Base-by-base conservation (phyloP, 2,888 invertebrate genomes). In the Watsonalla cultraria region DNA sequence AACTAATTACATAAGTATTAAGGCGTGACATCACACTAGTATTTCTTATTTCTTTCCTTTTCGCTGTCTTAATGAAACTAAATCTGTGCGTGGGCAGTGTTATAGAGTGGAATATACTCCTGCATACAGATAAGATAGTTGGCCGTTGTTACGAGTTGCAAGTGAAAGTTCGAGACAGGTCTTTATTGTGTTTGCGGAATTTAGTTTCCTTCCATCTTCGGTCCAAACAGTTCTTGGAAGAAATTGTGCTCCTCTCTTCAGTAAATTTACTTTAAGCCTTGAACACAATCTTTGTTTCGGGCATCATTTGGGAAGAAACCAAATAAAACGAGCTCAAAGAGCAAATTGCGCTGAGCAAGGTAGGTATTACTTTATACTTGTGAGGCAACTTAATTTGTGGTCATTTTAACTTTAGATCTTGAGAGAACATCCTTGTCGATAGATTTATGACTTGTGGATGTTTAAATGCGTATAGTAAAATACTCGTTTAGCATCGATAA, bases 161-260 rank as follows among this genome's bases (percentile, higher is more conserved):
- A 73, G 72, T 66, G 70, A 76, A 78, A 79, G 74, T 80, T 79
- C 55, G 65, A 65, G 69, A 75, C 74, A 75, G 67, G 73, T 74
- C 72, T 79, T 78, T 76, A 81, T 78, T 80, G 72, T 72, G 77
- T 82, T 82, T 74, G 70, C 61, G 61, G 67, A 76, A 80, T 79
- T 81, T 72, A 66, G 72, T 78, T 80, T 74, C 72, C 69, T 72
- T 70, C 73, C 71, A 70, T 78, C 76, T 74, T 76, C 74, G 72
- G 79, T 80, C 65, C 62, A 64, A 69, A 68, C 65, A 67, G 63
- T 65, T 70, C 66, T 61, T 45, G 55, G 56, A 65, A 67, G 64
- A 72, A 79, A 77, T 73, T 73, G 70, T 70, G 60, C 68, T 62
- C 61, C 68, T 71, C 61, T 71, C 65, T 62, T 61, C 60, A 58